Conservation (phyloP, 2,797 vertebrate genomes). For the Vespertilio murinus region DNA sequence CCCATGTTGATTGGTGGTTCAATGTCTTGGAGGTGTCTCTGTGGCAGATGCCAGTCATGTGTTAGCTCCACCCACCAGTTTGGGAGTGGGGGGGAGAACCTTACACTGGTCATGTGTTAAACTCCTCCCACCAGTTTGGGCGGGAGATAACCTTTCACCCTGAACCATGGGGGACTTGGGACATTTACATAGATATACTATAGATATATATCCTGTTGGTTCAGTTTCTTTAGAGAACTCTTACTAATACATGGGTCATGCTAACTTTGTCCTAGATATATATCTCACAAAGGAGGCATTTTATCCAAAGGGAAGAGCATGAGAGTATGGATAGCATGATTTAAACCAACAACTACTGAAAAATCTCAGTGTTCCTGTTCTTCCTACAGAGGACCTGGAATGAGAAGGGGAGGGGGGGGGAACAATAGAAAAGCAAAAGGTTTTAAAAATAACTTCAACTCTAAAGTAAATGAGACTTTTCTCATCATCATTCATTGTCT, state of each 20-base stretch:
- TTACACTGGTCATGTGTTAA: too few relatives aligned
- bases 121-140: too few relatives aligned
- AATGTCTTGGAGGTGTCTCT: too few relatives aligned
- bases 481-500: background rate
- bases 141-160: too few relatives aligned
- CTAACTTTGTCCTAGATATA: background rate
- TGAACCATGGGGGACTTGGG: too few relatives aligned
- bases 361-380: background rate
- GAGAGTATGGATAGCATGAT: background rate
- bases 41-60: too few relatives aligned
- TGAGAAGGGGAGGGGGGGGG: background rate
- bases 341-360: background rate
- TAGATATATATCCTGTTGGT: background rate
- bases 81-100: too few relatives aligned
- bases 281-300: background rate
- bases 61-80: too few relatives aligned
- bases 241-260: background rate
- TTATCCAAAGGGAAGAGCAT: background rate
- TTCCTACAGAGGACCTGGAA: background rate
- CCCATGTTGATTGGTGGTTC: too few relatives aligned
- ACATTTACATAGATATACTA: background rate
- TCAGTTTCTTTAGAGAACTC: background rate
- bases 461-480: slow-evolving; percentile 12
- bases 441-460: slow-evolving; percentile 7
- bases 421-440: background rate